Evolutionary conservation across 1,140 invertebrate genomes (phyloP).

Genomic region (Pristionchus pacificus): DNA sequence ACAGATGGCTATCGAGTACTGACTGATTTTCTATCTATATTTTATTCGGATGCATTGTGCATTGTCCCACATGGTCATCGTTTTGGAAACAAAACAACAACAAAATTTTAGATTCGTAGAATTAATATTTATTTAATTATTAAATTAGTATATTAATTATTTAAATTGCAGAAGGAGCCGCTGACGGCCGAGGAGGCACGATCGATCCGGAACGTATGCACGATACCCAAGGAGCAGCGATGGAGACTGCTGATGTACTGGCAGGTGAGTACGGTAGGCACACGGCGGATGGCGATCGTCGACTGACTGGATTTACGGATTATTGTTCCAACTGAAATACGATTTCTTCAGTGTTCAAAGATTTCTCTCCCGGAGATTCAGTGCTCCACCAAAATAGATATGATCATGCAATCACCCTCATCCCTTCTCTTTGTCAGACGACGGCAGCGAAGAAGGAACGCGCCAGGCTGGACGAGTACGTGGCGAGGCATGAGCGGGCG

Average conservation of each 20-base stretch:
- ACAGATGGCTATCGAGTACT: no score
- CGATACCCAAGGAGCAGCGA: constrained; percentile 44
- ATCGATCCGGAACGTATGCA: constrained; percentile 45
- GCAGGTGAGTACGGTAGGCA: constrained; percentile 37
- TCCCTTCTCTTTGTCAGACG: not conserved
- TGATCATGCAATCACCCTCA: not conserved
- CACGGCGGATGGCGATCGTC: not conserved
- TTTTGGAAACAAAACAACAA: not conserved
- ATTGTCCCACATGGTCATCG: not conserved
- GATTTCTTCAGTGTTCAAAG: no score
- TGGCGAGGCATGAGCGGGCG: not conserved
- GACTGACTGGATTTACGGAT: not conserved
- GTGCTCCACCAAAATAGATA: not conserved
- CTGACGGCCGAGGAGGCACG: constrained; percentile 39
- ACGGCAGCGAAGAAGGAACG: not conserved
- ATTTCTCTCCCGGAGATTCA: no score
- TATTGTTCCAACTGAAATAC: no score
- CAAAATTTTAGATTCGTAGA: not conserved
- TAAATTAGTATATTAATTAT: not conserved
- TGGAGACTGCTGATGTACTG: constrained; percentile 58
- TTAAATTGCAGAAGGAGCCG: not conserved
- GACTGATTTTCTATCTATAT: not conserved
- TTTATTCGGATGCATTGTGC: not conserved
- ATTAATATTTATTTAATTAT: not conserved
- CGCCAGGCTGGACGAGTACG: not conserved